Evolutionary conservation across 2,888 invertebrate genomes (phyloP).

Genomic region (Stictocephala bisonia): DNA sequence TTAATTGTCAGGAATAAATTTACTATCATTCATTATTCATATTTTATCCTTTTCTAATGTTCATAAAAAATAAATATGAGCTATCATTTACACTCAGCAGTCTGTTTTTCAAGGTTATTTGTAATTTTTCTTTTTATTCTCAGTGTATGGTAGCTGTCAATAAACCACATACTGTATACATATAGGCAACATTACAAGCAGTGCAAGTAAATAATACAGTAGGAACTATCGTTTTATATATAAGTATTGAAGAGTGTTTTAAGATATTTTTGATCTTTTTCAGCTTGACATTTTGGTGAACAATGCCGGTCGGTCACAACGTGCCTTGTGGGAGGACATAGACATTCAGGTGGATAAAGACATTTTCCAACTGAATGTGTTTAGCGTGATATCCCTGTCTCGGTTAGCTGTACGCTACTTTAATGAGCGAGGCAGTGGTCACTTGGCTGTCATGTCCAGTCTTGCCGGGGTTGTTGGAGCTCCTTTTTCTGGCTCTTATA

Average conservation of each 20-base stretch:
- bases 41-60: too few relatives aligned
- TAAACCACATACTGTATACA: too few relatives aligned
- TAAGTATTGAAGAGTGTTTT: too few relatives aligned
- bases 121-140: too few relatives aligned
- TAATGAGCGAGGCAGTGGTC: constrained; percentile 69
- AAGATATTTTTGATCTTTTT: constrained; percentile 54
- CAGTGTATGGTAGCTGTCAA: too few relatives aligned
- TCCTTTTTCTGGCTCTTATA: constrained; percentile 77
- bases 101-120: too few relatives aligned
- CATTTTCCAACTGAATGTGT: constrained; percentile 82
- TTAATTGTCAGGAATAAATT: too few relatives aligned
- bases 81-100: too few relatives aligned
- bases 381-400: constrained; percentile 76
- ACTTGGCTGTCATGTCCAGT: constrained; percentile 81
- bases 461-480: constrained; percentile 76
- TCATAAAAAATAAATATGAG: too few relatives aligned
- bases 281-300: constrained; percentile 81
- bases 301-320: constrained; percentile 85
- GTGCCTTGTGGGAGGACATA: constrained; percentile 78
- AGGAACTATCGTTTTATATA: background rate
- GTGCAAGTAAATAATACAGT: background rate
- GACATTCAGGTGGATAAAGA: constrained; percentile 77
- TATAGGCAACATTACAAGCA: too few relatives aligned
- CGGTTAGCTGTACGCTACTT: constrained; percentile 77
- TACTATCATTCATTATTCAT: too few relatives aligned